Base-by-base conservation (phyloP, 2,888 invertebrate species). In the Luffia ferchaultella region DNA sequence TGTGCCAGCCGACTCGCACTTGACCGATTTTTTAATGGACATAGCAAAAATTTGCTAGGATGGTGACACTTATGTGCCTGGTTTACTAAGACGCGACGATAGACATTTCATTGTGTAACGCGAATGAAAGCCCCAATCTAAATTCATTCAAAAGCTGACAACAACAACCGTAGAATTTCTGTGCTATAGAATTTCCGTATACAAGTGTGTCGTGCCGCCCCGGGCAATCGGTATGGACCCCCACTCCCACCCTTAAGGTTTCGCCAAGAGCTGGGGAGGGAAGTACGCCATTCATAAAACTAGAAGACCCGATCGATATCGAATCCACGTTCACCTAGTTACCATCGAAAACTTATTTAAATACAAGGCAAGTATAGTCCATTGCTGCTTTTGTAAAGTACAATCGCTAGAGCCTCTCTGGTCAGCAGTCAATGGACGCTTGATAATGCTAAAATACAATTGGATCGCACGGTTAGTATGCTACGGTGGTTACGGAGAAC, bases 261-360 rank as follows among this genome's bases (percentile, higher is more conserved):
- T 53, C 52, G 50, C 43, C 53, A 51, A 53, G 48, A 58, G 57
- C 52, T 53, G 20, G 52, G 57, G 53, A 56, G 60, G 59, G 55
- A 58, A 60, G 57, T 58, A 64, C 62, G 66, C 76, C 80, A 80
- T 80, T 80, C 79, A 79, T 77, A 77, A 78, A 77, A 77, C 72
- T 72, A 65, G 30, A 12, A 69, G 65, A 58, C 18, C 55, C 67
- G 78, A 78, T 80, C 80, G 74, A 80, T 80, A 79, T 64, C 62
- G 64, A 67, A 63, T 64, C 63, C 65, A 62, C 65, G 62, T 65
- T 41, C 20, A 48, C 45, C 45, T 7, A 5, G n/a, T 2, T 16
- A 5, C 45, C 19, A 2, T 17, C 16, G 9, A n/a, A 17, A 20
- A 43, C 46, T 40, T 20, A 17, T n/a, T 1, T 16, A 46, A 19